Evolutionary conservation across 2,113 vertebrate genomes (phyloP), one percentile per base, ranked within the genome.

Genomic region (Nannobrachium achirus): DNA sequence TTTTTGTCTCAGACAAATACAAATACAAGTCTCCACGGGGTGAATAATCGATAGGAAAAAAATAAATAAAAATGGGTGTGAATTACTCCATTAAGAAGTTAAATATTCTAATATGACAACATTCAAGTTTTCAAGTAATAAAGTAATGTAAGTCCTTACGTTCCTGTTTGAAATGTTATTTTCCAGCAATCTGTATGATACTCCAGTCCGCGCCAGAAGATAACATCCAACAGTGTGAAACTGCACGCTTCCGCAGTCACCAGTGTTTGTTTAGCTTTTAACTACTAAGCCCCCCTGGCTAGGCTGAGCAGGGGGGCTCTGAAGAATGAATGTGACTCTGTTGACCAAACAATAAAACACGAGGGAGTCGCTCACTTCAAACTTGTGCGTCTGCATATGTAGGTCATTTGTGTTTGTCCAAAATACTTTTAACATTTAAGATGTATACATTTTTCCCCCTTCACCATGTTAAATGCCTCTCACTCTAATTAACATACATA

Each of bases 261-360:
- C 45, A 42, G 14, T 44, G 53, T 53, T 56, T 49, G 39, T 49
- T 57, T 57, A 39, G 14, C 16, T 52, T 56, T 51, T 8, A 49
- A 60, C 42, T 14, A n/a, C n/a, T n/a, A n/a, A 0, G 15, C 60
- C 7, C 25, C 20, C 25, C 5, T 57, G 8, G 1, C 8, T n/a
- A n/a, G 6, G 25, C 25, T 15, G 15, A 0, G 38, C 15, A n/a
- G 13, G 50, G 25, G n/a, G 4, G 25, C 1, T 14, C 40, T 57
- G 18, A 42, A 51, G 10, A 40, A 40, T 2, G 8, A n/a, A 7
- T 33, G 19, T 4, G 14, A 62, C 10, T 25, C 39, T 68, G 73
- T 72, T 65, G 66, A 70, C 33, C 9, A 46, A 83, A 66, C 42
- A 71, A 65, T 56, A 69, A 61, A 71, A 40, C 59, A 15, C 0